Conservation (phyloP, 2,888 invertebrate genomes). For the Saturnia japonica region DNA sequence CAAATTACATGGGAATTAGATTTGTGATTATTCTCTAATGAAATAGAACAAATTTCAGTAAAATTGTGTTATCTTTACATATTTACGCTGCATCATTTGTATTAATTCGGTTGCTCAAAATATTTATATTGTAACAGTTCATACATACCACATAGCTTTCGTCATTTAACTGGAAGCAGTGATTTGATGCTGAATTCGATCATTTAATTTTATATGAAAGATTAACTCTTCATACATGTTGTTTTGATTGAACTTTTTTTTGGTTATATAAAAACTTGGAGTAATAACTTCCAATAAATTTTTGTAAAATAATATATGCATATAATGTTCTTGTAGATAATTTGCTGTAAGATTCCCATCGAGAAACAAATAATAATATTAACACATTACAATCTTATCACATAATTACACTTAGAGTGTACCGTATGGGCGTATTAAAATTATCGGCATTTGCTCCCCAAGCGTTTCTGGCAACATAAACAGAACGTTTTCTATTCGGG, state of each 20-base stretch:
- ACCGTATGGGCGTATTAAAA: slow-evolving; percentile 61
- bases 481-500: slow-evolving; percentile 76
- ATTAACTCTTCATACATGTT: not conserved
- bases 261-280: not conserved
- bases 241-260: not conserved
- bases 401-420: slow-evolving; percentile 58
- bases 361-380: slow-evolving; percentile 50
- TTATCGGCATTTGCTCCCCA: slow-evolving; percentile 64
- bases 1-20: slow-evolving; percentile 39
- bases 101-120: not conserved
- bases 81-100: not conserved
- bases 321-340: not conserved
- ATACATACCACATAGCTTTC: not conserved
- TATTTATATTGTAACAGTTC: not conserved
- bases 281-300: not conserved
- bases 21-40: slow-evolving; percentile 11
- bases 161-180: not conserved
- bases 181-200: not conserved
- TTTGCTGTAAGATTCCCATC: slow-evolving; percentile 33
- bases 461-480: slow-evolving; percentile 68
- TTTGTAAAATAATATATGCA: not conserved
- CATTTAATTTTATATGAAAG: not conserved
- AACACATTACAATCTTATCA: slow-evolving; percentile 57
- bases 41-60: slow-evolving; percentile 5
- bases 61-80: not conserved